phyloP scores from a whole-genome alignment of 2,797 vertebrate species.

The Caiman crocodilus region DNA sequence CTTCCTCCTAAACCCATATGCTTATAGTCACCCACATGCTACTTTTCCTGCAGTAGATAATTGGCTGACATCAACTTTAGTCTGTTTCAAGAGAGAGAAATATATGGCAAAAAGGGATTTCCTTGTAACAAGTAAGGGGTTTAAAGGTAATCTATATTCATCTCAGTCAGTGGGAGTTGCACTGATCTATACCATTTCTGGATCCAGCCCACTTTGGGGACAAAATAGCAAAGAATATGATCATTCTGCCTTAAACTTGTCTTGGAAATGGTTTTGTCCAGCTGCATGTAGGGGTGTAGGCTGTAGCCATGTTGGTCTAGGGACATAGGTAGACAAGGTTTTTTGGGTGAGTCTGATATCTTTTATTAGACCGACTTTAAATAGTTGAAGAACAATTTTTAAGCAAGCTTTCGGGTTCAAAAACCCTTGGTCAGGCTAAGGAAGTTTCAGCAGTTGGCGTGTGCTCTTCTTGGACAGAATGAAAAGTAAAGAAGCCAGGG shows the following conservation, averaged over 20 bases:
- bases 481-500: no score
- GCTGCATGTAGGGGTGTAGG: neutral
- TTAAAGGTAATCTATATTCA: neutral
- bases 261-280: constrained; percentile 25
- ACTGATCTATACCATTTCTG: constrained; percentile 20
- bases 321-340: no score
- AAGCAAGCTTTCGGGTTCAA: no score
- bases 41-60: neutral
- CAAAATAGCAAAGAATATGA: constrained; percentile 10
- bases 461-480: no score
- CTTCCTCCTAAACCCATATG: neutral
- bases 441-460: no score
- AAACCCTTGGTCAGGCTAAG: no score
- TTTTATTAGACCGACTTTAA: no score
- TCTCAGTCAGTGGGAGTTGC: constrained; percentile 33
- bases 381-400: no score
- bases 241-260: constrained; percentile 6
- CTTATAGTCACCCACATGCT: neutral
- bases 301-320: no score
- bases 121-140: neutral
- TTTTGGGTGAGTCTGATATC: no score
- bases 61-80: neutral
- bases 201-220: constrained; percentile 8
- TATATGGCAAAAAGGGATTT: neutral
- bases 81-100: neutral